These are phyloP conservation scores for Premnoplex brunnescens DNA, from an alignment of 2,797 vertebrate species.

Conservation along the genomic window DNA sequence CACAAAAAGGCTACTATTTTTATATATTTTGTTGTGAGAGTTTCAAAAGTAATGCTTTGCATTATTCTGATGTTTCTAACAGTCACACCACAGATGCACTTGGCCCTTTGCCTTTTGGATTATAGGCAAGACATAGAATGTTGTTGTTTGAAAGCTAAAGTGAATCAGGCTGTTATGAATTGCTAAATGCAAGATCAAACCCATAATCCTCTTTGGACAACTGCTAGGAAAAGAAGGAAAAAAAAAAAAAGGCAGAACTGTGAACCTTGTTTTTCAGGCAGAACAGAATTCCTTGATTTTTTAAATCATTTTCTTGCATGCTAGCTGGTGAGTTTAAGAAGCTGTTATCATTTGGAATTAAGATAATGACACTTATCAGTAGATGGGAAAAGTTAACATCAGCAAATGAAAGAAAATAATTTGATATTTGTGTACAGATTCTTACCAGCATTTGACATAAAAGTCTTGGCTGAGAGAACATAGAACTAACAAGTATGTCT, in stretches of 20 bases:
- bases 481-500: constrained; percentile 6
- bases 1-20: not conserved
- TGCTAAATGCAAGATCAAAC: constrained; percentile 61
- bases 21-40: not conserved
- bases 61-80: constrained; percentile 5
- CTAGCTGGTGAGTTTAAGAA: constrained; percentile 1
- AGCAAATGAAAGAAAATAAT: not conserved
- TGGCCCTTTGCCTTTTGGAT: constrained; percentile 60
- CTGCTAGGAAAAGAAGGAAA: constrained; percentile 12
- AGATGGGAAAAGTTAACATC: not conserved
- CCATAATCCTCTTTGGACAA: constrained; percentile 65
- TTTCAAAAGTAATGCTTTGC: not conserved
- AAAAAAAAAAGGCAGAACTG: not conserved
- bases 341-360: constrained; percentile 11
- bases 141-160: constrained; percentile 62
- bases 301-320: not conserved
- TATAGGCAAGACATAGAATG: constrained; percentile 47
- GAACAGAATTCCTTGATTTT: not conserved
- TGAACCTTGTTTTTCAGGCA: not conserved
- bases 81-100: constrained; percentile 25
- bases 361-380: constrained; percentile 28
- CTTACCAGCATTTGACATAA: not conserved
- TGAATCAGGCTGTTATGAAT: constrained; percentile 61
- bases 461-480: constrained; percentile 52
- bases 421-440: constrained; percentile 21